Base-by-base conservation (phyloP, 2,797 vertebrate species). In the Tamandua tetradactyla region DNA sequence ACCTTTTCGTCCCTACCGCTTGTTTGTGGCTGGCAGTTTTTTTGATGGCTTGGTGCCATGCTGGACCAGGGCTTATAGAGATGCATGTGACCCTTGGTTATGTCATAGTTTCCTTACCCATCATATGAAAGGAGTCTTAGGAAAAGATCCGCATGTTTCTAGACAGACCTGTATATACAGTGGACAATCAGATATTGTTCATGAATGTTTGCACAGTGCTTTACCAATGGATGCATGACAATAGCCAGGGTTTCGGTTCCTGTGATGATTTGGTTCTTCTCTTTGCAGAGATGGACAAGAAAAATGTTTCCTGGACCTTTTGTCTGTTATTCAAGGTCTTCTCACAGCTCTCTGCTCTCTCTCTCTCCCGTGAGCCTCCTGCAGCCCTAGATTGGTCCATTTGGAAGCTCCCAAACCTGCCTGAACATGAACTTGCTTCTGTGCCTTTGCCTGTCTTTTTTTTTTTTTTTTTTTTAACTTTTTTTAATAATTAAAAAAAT, bases 31-130 rank as follows among this genome's bases (percentile, higher is more conserved):
- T 0, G 18, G 57, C 30, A 86, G 42, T 18, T 74, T 52, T 91
- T 74, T 59, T 85, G 47, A 89, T 23, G 47, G 18, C 22, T 35
- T 1, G 0, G n/a, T 81, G 37, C 20, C 7, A 40, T 49, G 62
- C 27, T 78, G 40, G 78, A 87, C 32, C 72, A 42, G 23, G 0
- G 80, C 52, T 37, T 18, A 61, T 40, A 30, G 52, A 85, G 69
- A 76, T 82, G 55, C 81, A 86, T 57, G 52, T 72, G 40, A 72
- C 13, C 22, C 17, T 55, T 69, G 89, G 37, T 72, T 95, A 84
- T 75, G 64, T 92, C 93, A 93, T 91, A 44, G 85, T 95, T 92
- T 96, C 94, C 93, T 52, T 82, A 32, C 72, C 30, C 27, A 42
- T 96, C 72, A 76, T 91, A 22, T 90, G 62, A 92, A 93, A 92